A percentile compares a stretch with the other conserved stretches of the same genome.
Conservation (phyloP, 2,797 vertebrate genomes). For the Anguilla marmorata region DNA sequence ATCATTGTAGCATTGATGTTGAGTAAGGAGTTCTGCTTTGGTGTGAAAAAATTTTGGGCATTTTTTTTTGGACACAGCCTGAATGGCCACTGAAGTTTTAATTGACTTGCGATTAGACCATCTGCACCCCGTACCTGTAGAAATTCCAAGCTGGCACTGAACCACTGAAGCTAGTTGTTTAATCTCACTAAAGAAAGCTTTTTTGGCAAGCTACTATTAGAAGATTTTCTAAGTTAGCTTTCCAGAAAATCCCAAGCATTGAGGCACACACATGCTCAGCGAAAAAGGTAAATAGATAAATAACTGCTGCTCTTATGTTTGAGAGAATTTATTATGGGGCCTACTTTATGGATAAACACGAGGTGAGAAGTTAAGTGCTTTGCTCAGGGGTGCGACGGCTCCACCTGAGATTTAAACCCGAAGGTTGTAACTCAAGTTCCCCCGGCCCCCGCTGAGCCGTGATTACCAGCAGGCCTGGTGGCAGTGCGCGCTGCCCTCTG, state of each 20-base stretch:
- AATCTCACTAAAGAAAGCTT: background rate
- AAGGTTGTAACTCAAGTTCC: background rate
- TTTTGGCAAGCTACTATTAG: background rate
- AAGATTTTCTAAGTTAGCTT: background rate
- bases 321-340: background rate
- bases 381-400: background rate
- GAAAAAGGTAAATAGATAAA: background rate
- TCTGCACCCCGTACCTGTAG: background rate
- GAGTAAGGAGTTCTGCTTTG: background rate
- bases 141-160: background rate
- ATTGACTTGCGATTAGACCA: background rate
- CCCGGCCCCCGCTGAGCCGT: background rate
- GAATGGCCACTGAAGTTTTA: background rate
- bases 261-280: background rate
- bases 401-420: slow-evolving; percentile 9
- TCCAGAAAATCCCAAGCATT: background rate
- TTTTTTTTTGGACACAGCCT: background rate
- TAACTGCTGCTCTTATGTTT: background rate
- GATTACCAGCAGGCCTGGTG: background rate
- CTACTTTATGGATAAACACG: background rate
- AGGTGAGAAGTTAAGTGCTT: background rate
- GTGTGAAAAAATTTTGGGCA: background rate
- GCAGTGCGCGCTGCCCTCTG: background rate
- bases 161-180: background rate
- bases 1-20: background rate